Base-by-base conservation (phyloP, 2,113 vertebrate species). In the Macrotis lagotis region DNA sequence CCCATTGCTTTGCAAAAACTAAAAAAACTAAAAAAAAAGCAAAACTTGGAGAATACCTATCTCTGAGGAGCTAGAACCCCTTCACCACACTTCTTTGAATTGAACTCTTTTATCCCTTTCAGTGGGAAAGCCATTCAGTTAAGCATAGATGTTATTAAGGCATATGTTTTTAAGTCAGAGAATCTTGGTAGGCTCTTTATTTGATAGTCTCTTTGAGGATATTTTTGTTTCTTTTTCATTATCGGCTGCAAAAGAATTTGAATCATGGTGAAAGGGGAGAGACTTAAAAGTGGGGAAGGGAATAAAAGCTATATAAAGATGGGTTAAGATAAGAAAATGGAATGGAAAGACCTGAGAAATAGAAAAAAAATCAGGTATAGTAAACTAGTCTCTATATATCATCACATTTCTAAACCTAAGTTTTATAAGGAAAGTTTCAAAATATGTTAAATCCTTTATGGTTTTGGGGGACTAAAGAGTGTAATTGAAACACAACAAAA, bases 321-420 rank as follows among this genome's bases (percentile, higher is more conserved):
- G 8, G 49, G 8, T 89, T 44, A 4, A 50, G n/a, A 51, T 25
- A 37, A 25, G 28, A 8, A 1, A 19, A 25, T n/a, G 25, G 47
- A n/a, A 51, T 44, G 16, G 8, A n/a, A 26, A 92, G 28, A 22
- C 2, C 25, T 0, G 88, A 5, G 3, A 0, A 28, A n/a, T 8
- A 37, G 66, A 3, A 19, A 28, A 48, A 48, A 50, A 31, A 37
- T 94, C 49, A 1, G 0, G 89, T 6, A 9, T 0, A 16, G 47
- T 3, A 8, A 52, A 50, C 8, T 91, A 50, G 31, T 48, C 47
- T 44, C 26, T 74, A 22, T 53, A 6, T 12, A 19, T 10, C 47
- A 0, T 59, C 47, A 0, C 51, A 0, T 59, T 51, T 90, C 3
- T 14, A 0, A 1, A 3, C 37, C n/a, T 4, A n/a, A 0, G n/a